Evolutionary conservation across 1,140 invertebrate genomes (phyloP), one percentile per base, ranked within the genome.

Genomic region (Cotesia vestalis): DNA sequence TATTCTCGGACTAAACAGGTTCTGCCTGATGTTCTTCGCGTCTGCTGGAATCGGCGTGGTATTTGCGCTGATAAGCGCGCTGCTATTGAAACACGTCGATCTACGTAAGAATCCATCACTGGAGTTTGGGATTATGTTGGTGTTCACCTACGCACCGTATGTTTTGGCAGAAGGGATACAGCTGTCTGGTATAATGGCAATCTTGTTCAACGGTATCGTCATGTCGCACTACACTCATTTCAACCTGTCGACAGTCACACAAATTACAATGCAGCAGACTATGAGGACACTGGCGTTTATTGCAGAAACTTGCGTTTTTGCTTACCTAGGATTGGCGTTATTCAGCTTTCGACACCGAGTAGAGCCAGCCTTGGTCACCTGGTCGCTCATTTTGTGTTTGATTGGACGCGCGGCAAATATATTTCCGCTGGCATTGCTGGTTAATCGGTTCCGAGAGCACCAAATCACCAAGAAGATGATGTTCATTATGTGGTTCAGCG

Each of bases 161-260:
- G 97, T 97, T 11, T 85, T 99, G 52, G 98, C 98, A 57, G 98
- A 99, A 89, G 97, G 98, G 52, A 93, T 99, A 73, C 95, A 98
- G 86, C 87, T 99, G 51, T 98, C 96, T 79, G 96, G 95, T 72
- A 99, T 99, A 55, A 99, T 99, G 98, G 97, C 98, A 12, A 99
- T 99, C 79, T 87, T 99, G 72, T 99, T 99, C 83, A 98, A 97
- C 89, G 98, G 98, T 2, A 97, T 99, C 81, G 97, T 98, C 0
- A 99, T 99, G 98, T 99, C 97, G 0, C 98, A 99, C 85, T 99
- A 99, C 80, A 99, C 98, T 14, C 98, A 99, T 89, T 97, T 96
- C 79, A 99, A 99, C 86, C 87, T 99, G 12, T 99, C 98, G 1
- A 98, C 98, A 17, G 94, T 99, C 4, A 98, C 98, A 11, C 98